Conservation (phyloP, 2,888 invertebrate genomes). For the Pediacus dermestoides region DNA sequence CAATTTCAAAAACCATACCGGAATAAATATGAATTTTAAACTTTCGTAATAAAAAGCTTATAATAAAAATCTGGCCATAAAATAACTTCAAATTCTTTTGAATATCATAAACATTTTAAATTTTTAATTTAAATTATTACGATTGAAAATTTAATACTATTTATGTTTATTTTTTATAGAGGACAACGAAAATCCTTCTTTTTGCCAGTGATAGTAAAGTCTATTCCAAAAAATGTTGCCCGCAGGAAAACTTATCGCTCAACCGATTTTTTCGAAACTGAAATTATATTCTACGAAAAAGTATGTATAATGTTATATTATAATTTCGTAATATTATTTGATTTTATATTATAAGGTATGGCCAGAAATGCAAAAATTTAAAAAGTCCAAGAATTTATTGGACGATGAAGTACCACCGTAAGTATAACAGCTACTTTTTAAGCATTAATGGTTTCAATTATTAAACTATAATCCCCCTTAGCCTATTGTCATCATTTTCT, state of each 20-base stretch:
- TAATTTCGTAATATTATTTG: slow-evolving; percentile 5
- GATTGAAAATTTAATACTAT: slow-evolving; percentile 3
- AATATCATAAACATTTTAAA: no score
- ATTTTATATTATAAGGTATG: slow-evolving; percentile 43
- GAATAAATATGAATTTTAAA: no score
- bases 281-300: slow-evolving; percentile 62
- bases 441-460: not conserved
- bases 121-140: slow-evolving; percentile 6
- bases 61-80: no score
- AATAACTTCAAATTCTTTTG: no score
- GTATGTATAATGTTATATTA: slow-evolving; percentile 27
- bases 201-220: slow-evolving; percentile 61
- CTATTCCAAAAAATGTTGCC: slow-evolving; percentile 61
- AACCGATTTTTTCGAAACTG: slow-evolving; percentile 66
- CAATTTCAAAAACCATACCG: no score
- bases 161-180: slow-evolving; percentile 6
- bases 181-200: no score
- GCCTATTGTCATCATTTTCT: slow-evolving; percentile 40
- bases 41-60: no score
- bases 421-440: slow-evolving; percentile 21
- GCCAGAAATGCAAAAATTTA: slow-evolving; percentile 50
- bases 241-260: slow-evolving; percentile 63
- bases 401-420: slow-evolving; percentile 35
- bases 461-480: no score
- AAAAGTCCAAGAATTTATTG: slow-evolving; percentile 31